Conservation (phyloP, 1,140 invertebrate species). For the Palaemon carinicauda region DNA sequence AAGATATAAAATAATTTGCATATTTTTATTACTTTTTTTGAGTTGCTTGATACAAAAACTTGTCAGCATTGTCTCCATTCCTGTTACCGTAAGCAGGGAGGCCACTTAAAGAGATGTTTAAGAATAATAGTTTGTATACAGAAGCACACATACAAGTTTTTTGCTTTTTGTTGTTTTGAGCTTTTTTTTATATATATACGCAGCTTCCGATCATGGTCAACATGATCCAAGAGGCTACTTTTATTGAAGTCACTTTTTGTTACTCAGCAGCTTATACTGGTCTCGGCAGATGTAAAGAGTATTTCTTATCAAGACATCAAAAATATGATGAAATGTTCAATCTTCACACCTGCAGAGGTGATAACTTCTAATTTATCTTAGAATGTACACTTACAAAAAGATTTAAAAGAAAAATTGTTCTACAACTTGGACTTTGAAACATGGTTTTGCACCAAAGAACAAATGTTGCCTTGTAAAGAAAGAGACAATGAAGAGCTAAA, state of each 20-base stretch:
- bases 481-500: too few relatives aligned
- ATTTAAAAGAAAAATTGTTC: too few relatives aligned
- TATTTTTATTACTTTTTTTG: conserved; percentile 56
- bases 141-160: conserved; percentile 54
- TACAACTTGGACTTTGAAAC: too few relatives aligned
- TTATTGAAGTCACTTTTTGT: conserved; percentile 47
- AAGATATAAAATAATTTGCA: conserved; percentile 42
- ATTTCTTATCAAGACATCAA: neutral
- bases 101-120: conserved; percentile 40
- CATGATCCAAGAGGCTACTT: conserved; percentile 43
- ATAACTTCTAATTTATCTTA: neutral
- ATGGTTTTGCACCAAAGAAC: too few relatives aligned
- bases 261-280: conserved; percentile 47
- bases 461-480: too few relatives aligned
- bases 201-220: conserved; percentile 45
- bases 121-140: conserved; percentile 42
- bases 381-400: too few relatives aligned
- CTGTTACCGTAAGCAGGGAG: conserved; percentile 54
- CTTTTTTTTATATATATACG: conserved; percentile 50
- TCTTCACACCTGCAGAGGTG: conserved; percentile 29
- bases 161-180: conserved; percentile 52
- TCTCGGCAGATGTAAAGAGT: conserved; percentile 40
- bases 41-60: conserved; percentile 53
- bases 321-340: conserved; percentile 20
- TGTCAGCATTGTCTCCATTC: conserved; percentile 41